Evolutionary conservation across 2,888 invertebrate species (phyloP), one percentile per base, ranked within the genome.

Genomic region (Catonia carolina): DNA sequence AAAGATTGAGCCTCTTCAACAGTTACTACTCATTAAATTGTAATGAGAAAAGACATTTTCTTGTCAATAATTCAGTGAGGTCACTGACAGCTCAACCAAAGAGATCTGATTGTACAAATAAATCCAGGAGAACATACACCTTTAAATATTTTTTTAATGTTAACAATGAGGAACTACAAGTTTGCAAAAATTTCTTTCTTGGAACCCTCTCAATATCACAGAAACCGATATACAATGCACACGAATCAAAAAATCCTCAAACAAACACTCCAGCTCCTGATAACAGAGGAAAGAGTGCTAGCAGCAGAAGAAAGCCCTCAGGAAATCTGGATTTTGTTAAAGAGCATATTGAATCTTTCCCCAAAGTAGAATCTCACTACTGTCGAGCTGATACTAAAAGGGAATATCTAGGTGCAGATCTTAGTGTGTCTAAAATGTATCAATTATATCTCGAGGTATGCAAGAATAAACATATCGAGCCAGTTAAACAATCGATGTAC

Each of bases 21-120:
- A 47, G 47, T 47, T 54, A 47, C 54, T 54, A 54, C 20, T 54
- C 54, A 18, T 36, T 54, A 14, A 36, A 33, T n/a, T 18, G 23
- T 33, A 22, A 12, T 17, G 54, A 48, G 54, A 54, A 54, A 54
- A 45, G 47, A 48, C 54, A 54, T 47, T 54, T 54, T 48, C 17
- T 54, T 47, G 47, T 54, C 10, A 14, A 47, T 12, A 35, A 31
- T 35, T 17, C 54, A 14, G 27, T 22, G n/a, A 45, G 54, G 22
- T 47, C 15, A 5, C 35, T 54, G 23, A 54, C 47, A 22, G 47
- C 54, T 27, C 37, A 36, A 36, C 48, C 54, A 8, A 54, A 54
- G 23, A 45, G 54, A 53, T 18, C 37, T 8, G 18, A 48, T 48
- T 12, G 15, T n/a, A n/a, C 7, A 33, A 33, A 7, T 33, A 12